Evolutionary conservation across 2,888 invertebrate genomes (phyloP).

Genomic region (Dermolepida albohirtum): DNA sequence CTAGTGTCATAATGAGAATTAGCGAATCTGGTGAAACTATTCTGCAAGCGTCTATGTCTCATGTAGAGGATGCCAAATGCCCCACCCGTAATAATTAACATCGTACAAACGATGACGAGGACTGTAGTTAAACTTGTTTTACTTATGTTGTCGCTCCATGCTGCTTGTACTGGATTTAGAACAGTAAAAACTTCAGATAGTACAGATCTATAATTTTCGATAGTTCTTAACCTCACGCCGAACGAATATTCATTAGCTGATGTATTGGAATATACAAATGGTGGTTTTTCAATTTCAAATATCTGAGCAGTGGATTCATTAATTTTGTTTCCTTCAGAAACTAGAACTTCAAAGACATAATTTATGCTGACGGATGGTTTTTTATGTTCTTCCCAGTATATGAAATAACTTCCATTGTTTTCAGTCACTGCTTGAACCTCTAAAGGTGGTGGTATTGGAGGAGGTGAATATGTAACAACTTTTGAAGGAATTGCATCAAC

Average conservation of each 20-base stretch:
- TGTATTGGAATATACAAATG: conserved; percentile 69
- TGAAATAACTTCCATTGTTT: conserved; percentile 72
- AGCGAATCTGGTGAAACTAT: conserved; percentile 84
- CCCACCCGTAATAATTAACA: conserved; percentile 69
- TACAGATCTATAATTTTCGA: conserved; percentile 72
- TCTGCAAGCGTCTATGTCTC: conserved; percentile 79
- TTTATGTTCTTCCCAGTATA: conserved; percentile 74
- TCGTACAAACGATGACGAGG: conserved; percentile 68
- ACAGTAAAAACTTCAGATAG: conserved; percentile 69
- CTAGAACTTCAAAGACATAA: conserved; percentile 74
- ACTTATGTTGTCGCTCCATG: conserved; percentile 42
- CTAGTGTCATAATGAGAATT: conserved; percentile 88
- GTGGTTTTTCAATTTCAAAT: conserved; percentile 68
- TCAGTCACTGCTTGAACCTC: conserved; percentile 72
- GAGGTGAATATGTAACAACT: conserved; percentile 68
- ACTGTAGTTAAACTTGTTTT: conserved; percentile 56
- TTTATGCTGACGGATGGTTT: conserved; percentile 55
- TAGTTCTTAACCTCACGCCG: conserved; percentile 72
- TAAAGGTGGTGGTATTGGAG: conserved; percentile 72
- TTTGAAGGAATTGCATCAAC: conserved; percentile 65
- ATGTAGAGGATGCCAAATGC: conserved; percentile 72
- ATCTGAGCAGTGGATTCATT: conserved; percentile 67
- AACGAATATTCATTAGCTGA: conserved; percentile 71
- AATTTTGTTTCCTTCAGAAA: conserved; percentile 69
- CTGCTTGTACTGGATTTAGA: conserved; percentile 23